Conservation (phyloP, 2,797 vertebrate genomes). For the Philypnodon macrostomus region DNA sequence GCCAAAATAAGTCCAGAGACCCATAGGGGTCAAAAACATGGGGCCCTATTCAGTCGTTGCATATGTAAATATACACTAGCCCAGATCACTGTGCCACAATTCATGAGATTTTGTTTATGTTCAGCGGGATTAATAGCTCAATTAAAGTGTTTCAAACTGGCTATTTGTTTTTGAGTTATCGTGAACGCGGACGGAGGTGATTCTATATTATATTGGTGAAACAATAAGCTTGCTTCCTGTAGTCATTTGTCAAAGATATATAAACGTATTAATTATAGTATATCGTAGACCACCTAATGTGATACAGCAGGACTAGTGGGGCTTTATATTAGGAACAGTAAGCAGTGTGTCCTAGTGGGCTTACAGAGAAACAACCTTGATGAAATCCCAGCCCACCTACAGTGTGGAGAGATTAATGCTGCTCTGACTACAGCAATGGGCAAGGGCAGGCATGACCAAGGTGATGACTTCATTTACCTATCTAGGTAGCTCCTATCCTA, state of each 20-base stretch:
- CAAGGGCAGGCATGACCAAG: constrained; percentile 24
- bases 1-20: too few species aligned
- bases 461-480: constrained; percentile 18
- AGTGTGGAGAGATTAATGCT: constrained; percentile 37
- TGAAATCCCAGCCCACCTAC: constrained; percentile 50
- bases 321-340: constrained; percentile 43
- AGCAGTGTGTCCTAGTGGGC: constrained; percentile 28
- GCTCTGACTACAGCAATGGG: constrained; percentile 41
- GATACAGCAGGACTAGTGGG: constrained; percentile 54
- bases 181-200: too few species aligned
- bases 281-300: constrained; percentile 38
- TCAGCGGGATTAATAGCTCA: too few species aligned
- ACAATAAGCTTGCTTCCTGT: constrained; percentile 24
- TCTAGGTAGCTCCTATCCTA: too few species aligned
- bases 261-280: constrained; percentile 52
- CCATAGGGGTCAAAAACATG: too few species aligned
- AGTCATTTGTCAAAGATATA: constrained; percentile 38
- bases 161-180: too few species aligned
- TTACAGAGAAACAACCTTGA: constrained; percentile 38
- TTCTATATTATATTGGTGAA: too few species aligned
- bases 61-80: too few species aligned
- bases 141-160: too few species aligned
- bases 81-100: too few species aligned
- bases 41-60: too few species aligned
- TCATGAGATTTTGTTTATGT: too few species aligned